These are phyloP conservation scores for Pollachius pollachius DNA, from an alignment of 2,113 vertebrate species.

Conservation along the genomic window DNA sequence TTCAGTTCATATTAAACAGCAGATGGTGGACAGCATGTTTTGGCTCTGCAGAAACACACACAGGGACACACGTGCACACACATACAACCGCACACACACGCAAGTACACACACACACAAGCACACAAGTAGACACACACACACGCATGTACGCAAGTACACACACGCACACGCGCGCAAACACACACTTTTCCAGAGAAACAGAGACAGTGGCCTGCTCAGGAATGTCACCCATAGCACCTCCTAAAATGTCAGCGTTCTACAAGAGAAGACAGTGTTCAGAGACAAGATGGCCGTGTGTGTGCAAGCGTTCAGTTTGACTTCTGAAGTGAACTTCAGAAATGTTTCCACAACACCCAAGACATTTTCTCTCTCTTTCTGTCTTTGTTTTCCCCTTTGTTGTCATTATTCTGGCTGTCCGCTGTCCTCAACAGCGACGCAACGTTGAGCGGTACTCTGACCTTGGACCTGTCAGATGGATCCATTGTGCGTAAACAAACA, in stretches of 20 bases:
- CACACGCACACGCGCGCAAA: slow-evolving; percentile 13
- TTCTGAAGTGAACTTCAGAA: slow-evolving; percentile 27
- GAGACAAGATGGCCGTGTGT: not conserved
- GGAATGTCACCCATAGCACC: slow-evolving; percentile 40
- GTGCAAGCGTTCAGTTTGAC: not conserved
- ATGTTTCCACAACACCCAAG: slow-evolving; percentile 20
- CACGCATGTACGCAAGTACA: not conserved
- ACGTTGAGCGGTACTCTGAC: not conserved
- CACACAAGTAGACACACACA: slow-evolving; percentile 24
- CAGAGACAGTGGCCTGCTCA: slow-evolving; percentile 31
- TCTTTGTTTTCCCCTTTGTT: not conserved
- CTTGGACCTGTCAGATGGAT: no score
- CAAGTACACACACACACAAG: slow-evolving; percentile 37
- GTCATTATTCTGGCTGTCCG: no score
- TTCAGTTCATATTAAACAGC: slow-evolving; percentile 62
- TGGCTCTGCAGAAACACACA: slow-evolving; percentile 65
- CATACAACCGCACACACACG: slow-evolving; percentile 12
- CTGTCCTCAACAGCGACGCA: not conserved
- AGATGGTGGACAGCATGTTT: slow-evolving; percentile 74
- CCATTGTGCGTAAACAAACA: no score
- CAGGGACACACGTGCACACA: slow-evolving; percentile 34
- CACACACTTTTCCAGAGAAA: slow-evolving; percentile 12
- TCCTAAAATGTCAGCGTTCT: slow-evolving; percentile 18
- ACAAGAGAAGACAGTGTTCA: not conserved
- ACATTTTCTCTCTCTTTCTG: not conserved